phyloP scores from a whole-genome alignment of 2,797 vertebrate genomes.

The Enteromius unitaeniatus region DNA sequence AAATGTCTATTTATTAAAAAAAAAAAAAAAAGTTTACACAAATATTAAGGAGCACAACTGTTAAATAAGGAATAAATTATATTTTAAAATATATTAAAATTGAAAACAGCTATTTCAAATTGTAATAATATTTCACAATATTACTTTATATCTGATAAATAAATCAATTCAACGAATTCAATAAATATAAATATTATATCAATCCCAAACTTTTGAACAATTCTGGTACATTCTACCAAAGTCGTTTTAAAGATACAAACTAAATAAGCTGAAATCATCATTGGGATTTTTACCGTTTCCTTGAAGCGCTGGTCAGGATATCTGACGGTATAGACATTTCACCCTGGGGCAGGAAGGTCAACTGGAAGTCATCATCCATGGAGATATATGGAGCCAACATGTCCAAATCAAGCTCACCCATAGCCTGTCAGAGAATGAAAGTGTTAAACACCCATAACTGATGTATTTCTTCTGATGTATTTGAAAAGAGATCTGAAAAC shows the following conservation, averaged over 20 bases:
- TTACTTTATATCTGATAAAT: not conserved
- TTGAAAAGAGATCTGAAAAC: not conserved
- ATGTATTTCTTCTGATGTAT: not conserved
- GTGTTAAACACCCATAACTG: not conserved
- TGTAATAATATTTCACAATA: not conserved
- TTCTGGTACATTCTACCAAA: not conserved
- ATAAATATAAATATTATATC: too few relatives aligned
- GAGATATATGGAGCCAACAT: conserved; percentile 92
- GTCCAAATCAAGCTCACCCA: conserved; percentile 81
- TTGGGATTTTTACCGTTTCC: conserved; percentile 69
- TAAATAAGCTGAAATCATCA: not conserved
- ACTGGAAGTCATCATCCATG: conserved; percentile 93
- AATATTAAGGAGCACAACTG: too few relatives aligned
- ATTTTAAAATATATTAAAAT: too few relatives aligned
- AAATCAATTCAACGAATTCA: not conserved
- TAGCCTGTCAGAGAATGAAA: conserved; percentile 58
- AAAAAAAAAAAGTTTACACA: too few relatives aligned
- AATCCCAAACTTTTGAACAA: not conserved
- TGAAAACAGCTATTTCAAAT: not conserved
- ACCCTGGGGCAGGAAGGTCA: conserved; percentile 75
- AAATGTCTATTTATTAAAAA: too few relatives aligned
- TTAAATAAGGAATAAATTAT: not conserved
- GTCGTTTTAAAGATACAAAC: too few relatives aligned
- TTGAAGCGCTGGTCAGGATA: conserved; percentile 26
- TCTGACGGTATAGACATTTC: conserved; percentile 44